Base-by-base conservation (phyloP, 2,888 invertebrate genomes). In the Dasypolia templi region DNA sequence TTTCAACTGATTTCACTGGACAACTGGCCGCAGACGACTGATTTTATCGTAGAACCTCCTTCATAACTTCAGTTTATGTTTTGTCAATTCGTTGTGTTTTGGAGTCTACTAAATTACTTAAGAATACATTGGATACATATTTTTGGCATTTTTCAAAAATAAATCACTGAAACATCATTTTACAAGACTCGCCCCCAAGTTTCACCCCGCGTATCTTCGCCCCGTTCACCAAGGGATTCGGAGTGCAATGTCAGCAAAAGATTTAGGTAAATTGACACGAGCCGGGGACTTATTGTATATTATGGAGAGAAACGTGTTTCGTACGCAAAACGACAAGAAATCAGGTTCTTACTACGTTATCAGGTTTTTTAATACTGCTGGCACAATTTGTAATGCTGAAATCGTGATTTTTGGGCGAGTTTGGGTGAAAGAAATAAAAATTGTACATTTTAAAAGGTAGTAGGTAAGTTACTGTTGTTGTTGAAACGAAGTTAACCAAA, bases 241-340 rank as follows among this genome's bases (percentile, higher is more conserved):
- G 87, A 89, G 83, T 93, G 94, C 93, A 92, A 85, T 90, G 92
- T 94, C 93, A 92, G 93, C 93, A 79, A 87, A 89, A 91, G 91
- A 91, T 93, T 93, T 92, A 89, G 88, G 89, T 89, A 92, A 93
- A 94, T 93, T 93, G 94, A 92, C 92, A 90, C 86, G 90, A 89
- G 89, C 87, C 81, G 75, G 85, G 87, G 85, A 91, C 92, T 92
- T 92, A 93, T 93, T 92, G 92, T 93, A 83, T 92, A 91, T 90
- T 90, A 89, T 88, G 89, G 86, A 78, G 73, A 53, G 70, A 67
- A 79, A 85, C 81, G 83, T 86, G 86, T 77, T 66, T 55, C 53
- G 75, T 72, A 76, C 63, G 68, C 76, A 76, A 83, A 85, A 73
- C 59, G 82, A 58, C 63, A 42, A 56, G 58, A 64, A 73, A 77